These are phyloP conservation scores for Archips crataeganus DNA, from an alignment of 2,888 invertebrate species.

Conservation along the genomic window DNA sequence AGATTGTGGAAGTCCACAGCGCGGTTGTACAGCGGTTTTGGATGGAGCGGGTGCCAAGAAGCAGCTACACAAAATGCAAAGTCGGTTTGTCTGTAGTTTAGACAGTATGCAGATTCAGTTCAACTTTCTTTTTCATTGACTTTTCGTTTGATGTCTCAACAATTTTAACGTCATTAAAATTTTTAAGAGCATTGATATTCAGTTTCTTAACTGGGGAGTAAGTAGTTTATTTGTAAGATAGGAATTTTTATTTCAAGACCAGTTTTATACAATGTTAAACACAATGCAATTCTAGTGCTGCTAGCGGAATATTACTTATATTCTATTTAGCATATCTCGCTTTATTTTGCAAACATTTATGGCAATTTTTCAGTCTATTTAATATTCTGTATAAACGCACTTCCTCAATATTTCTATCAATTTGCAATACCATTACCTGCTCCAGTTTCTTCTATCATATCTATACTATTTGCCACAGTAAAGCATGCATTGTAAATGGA, in stretches of 20 bases:
- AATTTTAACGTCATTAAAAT: too few species aligned
- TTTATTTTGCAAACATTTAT: conserved; percentile 28
- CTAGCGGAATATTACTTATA: too few species aligned
- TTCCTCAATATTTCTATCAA: conserved; percentile 62
- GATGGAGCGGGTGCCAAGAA: conserved; percentile 13
- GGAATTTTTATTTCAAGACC: too few species aligned
- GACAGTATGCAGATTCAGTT: not conserved
- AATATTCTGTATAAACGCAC: conserved; percentile 44
- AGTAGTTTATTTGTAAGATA: too few species aligned
- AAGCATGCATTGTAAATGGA: conserved; percentile 4
- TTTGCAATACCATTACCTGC: conserved; percentile 43
- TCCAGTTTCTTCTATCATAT: conserved; percentile 28
- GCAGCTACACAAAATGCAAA: not conserved
- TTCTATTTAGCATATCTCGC: not conserved
- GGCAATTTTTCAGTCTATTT: conserved; percentile 45
- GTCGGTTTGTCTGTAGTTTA: not conserved
- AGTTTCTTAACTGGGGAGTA: too few species aligned
- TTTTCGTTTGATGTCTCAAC: too few species aligned
- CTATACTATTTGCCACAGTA: conserved; percentile 6
- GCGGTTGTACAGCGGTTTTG: conserved; percentile 19
- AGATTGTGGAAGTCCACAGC: conserved; percentile 33
- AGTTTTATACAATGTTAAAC: too few species aligned
- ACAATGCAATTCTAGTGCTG: too few species aligned
- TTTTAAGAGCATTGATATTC: too few species aligned
- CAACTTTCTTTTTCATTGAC: too few species aligned